These are phyloP conservation scores for Watersipora subatra DNA, from an alignment of 1,140 invertebrate species.

Conservation along the genomic window DNA sequence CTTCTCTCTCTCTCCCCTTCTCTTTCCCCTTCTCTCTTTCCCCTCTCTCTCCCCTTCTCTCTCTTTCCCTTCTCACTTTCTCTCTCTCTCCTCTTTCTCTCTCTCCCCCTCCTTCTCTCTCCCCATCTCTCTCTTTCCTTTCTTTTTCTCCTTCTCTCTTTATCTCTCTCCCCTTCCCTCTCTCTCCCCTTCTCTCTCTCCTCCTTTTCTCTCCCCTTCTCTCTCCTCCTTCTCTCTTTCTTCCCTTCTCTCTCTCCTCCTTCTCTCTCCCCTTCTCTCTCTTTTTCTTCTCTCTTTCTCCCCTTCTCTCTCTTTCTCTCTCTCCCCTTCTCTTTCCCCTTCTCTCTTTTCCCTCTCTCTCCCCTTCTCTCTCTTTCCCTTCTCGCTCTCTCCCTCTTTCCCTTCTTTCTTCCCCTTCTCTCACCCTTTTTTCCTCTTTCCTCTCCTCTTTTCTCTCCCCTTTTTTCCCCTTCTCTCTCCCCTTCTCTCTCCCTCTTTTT, in stretches of 20 bases:
- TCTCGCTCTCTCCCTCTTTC: no score
- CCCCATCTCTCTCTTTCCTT: neutral
- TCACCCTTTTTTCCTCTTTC: no score
- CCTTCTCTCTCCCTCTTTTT: conserved; percentile 1
- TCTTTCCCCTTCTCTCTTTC: no score
- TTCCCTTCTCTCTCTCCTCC: neutral
- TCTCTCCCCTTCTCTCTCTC: no score
- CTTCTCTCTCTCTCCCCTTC: no score
- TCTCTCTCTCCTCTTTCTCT: no score
- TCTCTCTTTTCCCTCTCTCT: conserved; percentile 1
- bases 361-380: no score
- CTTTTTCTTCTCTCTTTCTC: neutral
- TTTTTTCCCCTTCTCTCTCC: conserved; percentile 1
- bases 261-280: neutral
- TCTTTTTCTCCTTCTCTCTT: neutral
- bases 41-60: conserved; percentile 1
- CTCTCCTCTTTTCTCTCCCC: conserved; percentile 1
- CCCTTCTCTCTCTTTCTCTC: conserved; percentile 1
- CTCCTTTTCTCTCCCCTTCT: neutral
- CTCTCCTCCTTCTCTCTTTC: neutral
- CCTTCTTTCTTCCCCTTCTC: no score
- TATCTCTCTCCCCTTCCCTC: no score
- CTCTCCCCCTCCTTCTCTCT: conserved; percentile 1
- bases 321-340: conserved; percentile 1
- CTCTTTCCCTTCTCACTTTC: no score